Evolutionary conservation across 2,797 vertebrate genomes (phyloP), one percentile per base, ranked within the genome.

Genomic region (Paguma larvata): DNA sequence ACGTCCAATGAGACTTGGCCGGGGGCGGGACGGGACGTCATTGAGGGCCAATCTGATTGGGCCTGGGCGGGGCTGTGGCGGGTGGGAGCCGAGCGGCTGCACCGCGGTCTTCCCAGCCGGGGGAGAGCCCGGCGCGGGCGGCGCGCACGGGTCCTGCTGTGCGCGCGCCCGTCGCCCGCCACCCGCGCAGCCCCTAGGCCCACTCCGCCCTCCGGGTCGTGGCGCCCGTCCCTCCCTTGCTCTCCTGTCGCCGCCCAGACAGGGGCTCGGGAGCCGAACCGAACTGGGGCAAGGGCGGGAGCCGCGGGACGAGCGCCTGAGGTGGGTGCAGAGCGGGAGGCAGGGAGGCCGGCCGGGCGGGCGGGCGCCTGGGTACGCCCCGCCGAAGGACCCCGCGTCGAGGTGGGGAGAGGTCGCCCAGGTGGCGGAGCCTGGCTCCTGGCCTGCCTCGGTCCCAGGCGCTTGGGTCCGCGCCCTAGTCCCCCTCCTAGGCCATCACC

Each of bases 311-410:
- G n/a, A 85, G 85, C 73, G 21, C 96, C 94, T 79, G 96, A 98
- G 97, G 98, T 97, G 97, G 95, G 97, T 98, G 91, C 79, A 25
- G 88, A 91, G 59, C 38, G 62, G 68, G 80, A 63, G 92, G 75
- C 59, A 34, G 93, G 92, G 78, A 77, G 94, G 84, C 84, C 63
- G 41, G 65, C 56, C 23, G 15, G 95, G 65, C 48, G 15, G 95
- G 65, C 48, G 56, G 62, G 90, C 68, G 48, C 89, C 86, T 30
- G 78, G 85, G 78, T 87, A 41, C 11, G 32, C 16, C 72, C 89
- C 15, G 23, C 53, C 38, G 18, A 72, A 19, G 2, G 84, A 79
- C 86, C 25, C n/a, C 10, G 65, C 51, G 62, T 86, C 63, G 23
- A 77, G 86, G 53, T 23, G 68, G 51, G n/a, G 89, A 79, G 72